Base-by-base conservation (phyloP, 1,140 invertebrate species). In the Palaemon carinicauda region DNA sequence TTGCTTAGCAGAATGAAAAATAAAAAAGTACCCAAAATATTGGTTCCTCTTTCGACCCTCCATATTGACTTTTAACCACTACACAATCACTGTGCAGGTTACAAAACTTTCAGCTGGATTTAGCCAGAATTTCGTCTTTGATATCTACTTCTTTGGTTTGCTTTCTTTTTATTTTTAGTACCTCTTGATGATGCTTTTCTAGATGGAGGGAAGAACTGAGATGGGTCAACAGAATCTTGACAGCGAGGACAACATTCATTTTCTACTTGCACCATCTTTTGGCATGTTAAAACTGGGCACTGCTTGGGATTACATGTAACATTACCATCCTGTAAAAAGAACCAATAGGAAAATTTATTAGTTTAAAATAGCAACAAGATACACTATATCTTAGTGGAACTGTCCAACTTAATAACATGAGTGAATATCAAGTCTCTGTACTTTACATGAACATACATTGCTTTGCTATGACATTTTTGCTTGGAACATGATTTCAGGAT, bases 281-380 rank as follows among this genome's bases (percentile, higher is more conserved):
- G 71, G 56, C 90, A 90, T 1, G 41, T 77, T 3, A 90, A 69
- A 69, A 94, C 93, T 17, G 94, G 94, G 92, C 96, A 97, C n/a
- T 94, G 93, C 89, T 95, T 95, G 83, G 95, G 92, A 86, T 95
- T 94, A 90, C 96, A 97, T 88, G 93, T 95, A 60, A 95, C 94
- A 90, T 94, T 94, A 71, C 95, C 95, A 90, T 96, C 96, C 96
- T 97, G 91, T 1, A 92, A 92, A 87, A 86, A 7, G 3, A 1
- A 41, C n/a, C n/a, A n/a, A n/a, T n/a, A n/a, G n/a, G n/a, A n/a
- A n/a, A n/a, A n/a, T n/a, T n/a, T n/a, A n/a, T n/a, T n/a, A n/a
- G n/a, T n/a, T n/a, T n/a, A n/a, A n/a, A n/a, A n/a, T n/a, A n/a
- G n/a, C n/a, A n/a, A n/a, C n/a, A n/a, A n/a, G n/a, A n/a, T n/a